phyloP scores from a whole-genome alignment of 2,888 invertebrate genomes.

The Ctena decussata region DNA sequence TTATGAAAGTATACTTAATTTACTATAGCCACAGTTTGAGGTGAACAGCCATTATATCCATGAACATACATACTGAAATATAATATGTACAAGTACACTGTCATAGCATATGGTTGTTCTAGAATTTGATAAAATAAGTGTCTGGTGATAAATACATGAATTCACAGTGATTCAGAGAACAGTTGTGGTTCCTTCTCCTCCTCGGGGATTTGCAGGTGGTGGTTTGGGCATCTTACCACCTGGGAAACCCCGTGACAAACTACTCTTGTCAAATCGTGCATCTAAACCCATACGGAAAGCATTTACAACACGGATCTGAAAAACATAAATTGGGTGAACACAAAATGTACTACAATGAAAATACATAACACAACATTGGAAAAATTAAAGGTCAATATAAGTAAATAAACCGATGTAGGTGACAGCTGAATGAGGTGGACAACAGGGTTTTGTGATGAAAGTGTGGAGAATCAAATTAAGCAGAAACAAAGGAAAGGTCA shows the following conservation, averaged over 20 bases:
- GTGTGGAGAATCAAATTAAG: background rate
- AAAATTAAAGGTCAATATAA: background rate
- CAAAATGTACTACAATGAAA: constrained; percentile 49
- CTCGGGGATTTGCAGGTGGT: background rate
- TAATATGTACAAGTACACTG: no score
- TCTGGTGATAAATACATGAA: background rate
- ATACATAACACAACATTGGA: constrained; percentile 7
- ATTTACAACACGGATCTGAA: constrained; percentile 99
- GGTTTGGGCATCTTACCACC: background rate
- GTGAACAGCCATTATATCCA: no score
- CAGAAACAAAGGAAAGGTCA: background rate
- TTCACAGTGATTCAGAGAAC: background rate
- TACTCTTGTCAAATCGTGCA: constrained; percentile 90
- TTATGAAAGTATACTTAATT: no score
- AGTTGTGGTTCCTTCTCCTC: constrained; percentile 1
- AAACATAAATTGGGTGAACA: constrained; percentile 54
- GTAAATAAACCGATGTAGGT: background rate
- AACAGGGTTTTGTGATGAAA: constrained; percentile 1
- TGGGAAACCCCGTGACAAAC: background rate
- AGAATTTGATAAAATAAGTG: no score
- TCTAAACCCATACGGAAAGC: constrained; percentile 99
- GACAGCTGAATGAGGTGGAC: background rate
- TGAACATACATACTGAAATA: no score
- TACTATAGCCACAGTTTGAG: no score
- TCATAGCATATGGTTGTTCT: no score